Evolutionary conservation across 1,140 invertebrate species (phyloP), one percentile per base, ranked within the genome.

Genomic region (Wasmannia auropunctata): DNA sequence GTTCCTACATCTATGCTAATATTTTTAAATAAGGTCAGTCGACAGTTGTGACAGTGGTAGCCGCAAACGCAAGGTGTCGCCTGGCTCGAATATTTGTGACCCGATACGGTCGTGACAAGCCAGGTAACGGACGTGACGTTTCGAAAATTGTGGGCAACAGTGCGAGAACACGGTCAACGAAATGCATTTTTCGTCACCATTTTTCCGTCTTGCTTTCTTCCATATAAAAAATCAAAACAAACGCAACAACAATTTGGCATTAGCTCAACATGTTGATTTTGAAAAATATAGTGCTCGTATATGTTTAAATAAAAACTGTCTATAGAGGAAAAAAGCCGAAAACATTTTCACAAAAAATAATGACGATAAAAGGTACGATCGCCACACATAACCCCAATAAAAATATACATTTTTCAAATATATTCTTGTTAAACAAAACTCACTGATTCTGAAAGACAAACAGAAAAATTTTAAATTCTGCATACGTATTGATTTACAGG

Each of bases 31-130:
- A 84, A 74, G 77, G 77, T 88, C 69, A 86, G 85, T 69, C 86
- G 88, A 88, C 90, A 92, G 87, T 92, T 91, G 89, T 92, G 88
- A 93, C 88, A 91, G 87, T 85, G 87, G 77, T 75, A 67, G 28
- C 74, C 65, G 67, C 54, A 81, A 87, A 79, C 54, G 67, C 85
- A 81, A 90, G 67, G 43, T 90, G 70, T 25, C 85, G 84, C 85
- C 80, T 87, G 84, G 79, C 72, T 28, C 79, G 89, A 75, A 90
- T 89, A 80, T 90, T 87, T 85, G 87, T 75, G 79, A 79, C 88
- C 70, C 83, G 83, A 89, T 88, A 80, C 79, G 77, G 88, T 89
- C 85, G 67, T 87, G 88, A 90, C 89, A 86, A 79, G 75, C 60
- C 80, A 86, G 80, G 88, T 89, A 90, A 90, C 89, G 86, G 88